Conservation (phyloP, 2,888 invertebrate species). For the Mesorhabditis spiculigera region DNA sequence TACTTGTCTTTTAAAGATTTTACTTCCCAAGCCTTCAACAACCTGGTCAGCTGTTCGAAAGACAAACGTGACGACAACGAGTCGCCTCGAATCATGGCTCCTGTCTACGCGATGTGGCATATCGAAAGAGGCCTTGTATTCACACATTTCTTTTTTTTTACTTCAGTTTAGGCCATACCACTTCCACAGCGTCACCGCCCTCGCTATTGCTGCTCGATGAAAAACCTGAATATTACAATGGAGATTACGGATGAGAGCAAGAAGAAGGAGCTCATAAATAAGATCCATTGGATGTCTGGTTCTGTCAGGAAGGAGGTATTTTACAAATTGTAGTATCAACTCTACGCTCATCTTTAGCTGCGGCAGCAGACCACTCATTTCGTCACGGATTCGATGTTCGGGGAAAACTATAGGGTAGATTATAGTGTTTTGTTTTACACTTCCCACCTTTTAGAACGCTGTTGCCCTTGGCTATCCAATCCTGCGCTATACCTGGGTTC, state of each 20-base stretch:
- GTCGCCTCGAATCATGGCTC: no score
- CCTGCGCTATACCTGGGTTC: not conserved
- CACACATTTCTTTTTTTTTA: no score
- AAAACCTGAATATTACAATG: not conserved
- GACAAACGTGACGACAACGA: no score
- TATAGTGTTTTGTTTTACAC: not conserved
- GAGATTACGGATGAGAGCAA: not conserved
- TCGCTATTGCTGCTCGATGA: conserved; percentile 4
- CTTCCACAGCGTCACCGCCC: not conserved
- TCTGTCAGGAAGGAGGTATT: conserved; percentile 6
- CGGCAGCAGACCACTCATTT: not conserved
- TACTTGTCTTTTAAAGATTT: no score
- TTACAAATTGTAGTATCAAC: not conserved
- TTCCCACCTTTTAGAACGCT: not conserved
- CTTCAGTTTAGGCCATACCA: not conserved
- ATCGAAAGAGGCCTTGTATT: no score
- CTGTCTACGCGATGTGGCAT: no score
- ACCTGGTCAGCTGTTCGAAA: no score
- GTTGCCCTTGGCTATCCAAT: not conserved
- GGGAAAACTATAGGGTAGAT: not conserved
- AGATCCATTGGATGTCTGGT: not conserved
- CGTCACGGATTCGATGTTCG: not conserved
- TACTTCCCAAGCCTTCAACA: no score
- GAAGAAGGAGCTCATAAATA: conserved; percentile 4
- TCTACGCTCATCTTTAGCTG: not conserved